Evolutionary conservation across 2,888 invertebrate genomes (phyloP), one percentile per base, ranked within the genome.

Genomic region (Eupithecia inturbata): DNA sequence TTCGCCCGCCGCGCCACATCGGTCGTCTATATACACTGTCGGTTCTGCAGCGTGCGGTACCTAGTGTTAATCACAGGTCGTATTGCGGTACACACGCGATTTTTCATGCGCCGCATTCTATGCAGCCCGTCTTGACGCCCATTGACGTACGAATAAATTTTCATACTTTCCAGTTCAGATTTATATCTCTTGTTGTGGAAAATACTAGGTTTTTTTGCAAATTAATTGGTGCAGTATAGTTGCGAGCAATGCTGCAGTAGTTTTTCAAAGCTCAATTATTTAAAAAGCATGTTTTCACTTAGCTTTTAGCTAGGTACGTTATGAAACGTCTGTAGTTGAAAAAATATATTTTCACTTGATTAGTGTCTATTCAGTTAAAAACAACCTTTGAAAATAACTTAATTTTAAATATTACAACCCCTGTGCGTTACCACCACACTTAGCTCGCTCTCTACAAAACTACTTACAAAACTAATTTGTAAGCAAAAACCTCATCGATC

Each of bases 91-190:
- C 53, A 57, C 75, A 75, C 72, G 78, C 78, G 67, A 78, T 67
- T 78, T 68, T 66, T 75, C 72, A 70, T 71, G 72, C 77, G 57
- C 68, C 69, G 71, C 49, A 49, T 73, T 74, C 72, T 72, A 63
- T 74, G 77, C 73, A 74, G 76, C 73, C 72, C 71, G 71, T 45
- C 63, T 60, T 68, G 76, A 75, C 75, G 71, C 57, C 68, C 74
- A 77, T 79, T 78, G 76, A 75, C 68, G 60, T 68, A 67, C 14
- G 71, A 67, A 76, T 79, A 78, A 77, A 79, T 79, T 76, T 71
- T 45, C 66, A 72, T 73, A 70, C 72, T 72, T 72, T 70, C 49
- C n/a, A 36, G 53, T 22, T 7, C 26, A 45, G 72, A 75, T 75
- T 72, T 75, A 75, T 72, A 70, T 75, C 28, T 62, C 36, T 45